Evolutionary conservation across 2,797 vertebrate genomes (phyloP).

Genomic region (Pipistrellus pygmaeus): DNA sequence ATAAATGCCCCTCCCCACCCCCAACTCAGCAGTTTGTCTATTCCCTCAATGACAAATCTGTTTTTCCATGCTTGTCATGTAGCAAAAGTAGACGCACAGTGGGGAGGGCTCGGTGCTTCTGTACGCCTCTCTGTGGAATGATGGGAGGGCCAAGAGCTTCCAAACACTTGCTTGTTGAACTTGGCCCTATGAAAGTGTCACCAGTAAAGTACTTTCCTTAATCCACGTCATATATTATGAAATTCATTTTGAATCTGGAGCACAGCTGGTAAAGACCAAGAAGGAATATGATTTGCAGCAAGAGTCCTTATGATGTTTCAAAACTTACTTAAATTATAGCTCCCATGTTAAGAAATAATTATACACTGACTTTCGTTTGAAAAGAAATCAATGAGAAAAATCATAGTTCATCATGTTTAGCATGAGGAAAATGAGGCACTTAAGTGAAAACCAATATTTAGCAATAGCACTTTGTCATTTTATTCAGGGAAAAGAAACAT

Average conservation of each 20-base stretch:
- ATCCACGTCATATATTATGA: background rate
- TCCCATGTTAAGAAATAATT: background rate
- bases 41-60: background rate
- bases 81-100: background rate
- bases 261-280: background rate
- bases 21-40: background rate
- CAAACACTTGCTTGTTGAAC: background rate
- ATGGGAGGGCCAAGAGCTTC: background rate
- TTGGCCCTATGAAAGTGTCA: background rate
- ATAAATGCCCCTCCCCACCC: background rate
- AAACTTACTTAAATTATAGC: conserved; percentile 17
- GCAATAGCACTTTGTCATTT: background rate
- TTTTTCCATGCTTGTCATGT: background rate
- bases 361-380: background rate
- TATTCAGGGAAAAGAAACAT: conserved; percentile 5
- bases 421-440: background rate
- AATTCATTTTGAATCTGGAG: background rate
- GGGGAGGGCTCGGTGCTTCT: background rate
- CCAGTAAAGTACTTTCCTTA: conserved; percentile 2
- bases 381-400: conserved; percentile 30
- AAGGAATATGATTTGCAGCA: background rate
- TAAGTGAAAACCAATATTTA: conserved; percentile 8
- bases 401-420: conserved; percentile 48
- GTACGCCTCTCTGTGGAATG: background rate
- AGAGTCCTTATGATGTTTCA: background rate